Conservation (phyloP, 2,888 invertebrate genomes). For the Allacma fusca region DNA sequence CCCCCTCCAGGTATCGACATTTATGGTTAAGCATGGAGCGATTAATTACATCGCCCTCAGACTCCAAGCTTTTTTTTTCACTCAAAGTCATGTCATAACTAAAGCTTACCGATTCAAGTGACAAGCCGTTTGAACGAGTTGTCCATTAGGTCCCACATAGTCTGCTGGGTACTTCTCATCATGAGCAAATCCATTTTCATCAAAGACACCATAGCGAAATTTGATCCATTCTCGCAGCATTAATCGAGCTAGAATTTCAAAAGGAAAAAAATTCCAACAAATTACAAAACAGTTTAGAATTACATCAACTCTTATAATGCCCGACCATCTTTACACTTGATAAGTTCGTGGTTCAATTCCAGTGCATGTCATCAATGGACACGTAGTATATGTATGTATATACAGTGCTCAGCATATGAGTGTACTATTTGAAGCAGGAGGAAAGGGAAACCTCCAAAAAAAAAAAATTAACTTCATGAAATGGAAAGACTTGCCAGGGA, state of each 20-base stretch:
- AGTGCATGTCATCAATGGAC: neutral
- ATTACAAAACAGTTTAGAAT: constrained; percentile 27
- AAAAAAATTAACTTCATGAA: too few relatives aligned
- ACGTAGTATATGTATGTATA: neutral
- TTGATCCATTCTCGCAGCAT: constrained; percentile 64
- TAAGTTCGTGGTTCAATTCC: constrained; percentile 17
- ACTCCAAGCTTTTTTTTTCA: neutral
- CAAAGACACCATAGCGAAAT: constrained; percentile 66
- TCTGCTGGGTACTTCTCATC: constrained; percentile 63
- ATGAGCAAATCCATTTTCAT: constrained; percentile 64
- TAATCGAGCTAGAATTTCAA: constrained; percentile 56
- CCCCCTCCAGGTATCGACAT: constrained; percentile 33
- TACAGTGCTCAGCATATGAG: too few relatives aligned
- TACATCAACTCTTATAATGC: constrained; percentile 23
- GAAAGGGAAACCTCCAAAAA: too few relatives aligned
- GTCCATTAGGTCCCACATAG: constrained; percentile 57
- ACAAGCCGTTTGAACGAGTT: constrained; percentile 59
- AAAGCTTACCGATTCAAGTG: constrained; percentile 59
- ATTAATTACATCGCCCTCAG: constrained; percentile 39
- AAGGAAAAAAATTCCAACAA: constrained; percentile 19
- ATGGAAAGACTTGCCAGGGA: neutral
- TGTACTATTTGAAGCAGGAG: too few relatives aligned
- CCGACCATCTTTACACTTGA: constrained; percentile 6
- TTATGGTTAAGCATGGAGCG: constrained; percentile 37
- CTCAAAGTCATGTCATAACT: constrained; percentile 14